A percentile compares a stretch with the other conserved stretches of the same genome.
phyloP scores from a whole-genome alignment of 2,113 vertebrate genomes.

The Megaleporinus macrocephalus region DNA sequence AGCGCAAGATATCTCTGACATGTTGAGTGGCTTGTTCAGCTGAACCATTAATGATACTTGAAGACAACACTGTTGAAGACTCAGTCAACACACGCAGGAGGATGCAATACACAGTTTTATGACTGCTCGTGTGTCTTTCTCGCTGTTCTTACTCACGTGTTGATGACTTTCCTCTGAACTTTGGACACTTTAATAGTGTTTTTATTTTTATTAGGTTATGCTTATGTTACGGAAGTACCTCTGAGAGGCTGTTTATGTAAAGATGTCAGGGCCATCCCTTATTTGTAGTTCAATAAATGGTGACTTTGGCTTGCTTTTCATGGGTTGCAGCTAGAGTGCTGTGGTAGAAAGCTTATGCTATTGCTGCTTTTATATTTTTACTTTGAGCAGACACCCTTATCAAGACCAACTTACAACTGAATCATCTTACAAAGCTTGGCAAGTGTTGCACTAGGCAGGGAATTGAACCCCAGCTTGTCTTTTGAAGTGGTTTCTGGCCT shows the following conservation, averaged over 20 bases:
- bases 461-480: too few relatives aligned
- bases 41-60: not conserved
- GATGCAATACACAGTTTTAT: not conserved
- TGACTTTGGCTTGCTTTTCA: too few relatives aligned
- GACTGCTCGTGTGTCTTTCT: not conserved
- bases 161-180: slow-evolving; percentile 7
- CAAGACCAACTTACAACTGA: too few relatives aligned
- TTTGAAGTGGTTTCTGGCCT: too few relatives aligned
- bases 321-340: too few relatives aligned
- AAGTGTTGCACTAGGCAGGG: too few relatives aligned
- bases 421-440: too few relatives aligned
- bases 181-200: not conserved
- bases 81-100: not conserved
- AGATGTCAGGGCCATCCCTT: slow-evolving; percentile 2
- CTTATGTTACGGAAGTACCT: not conserved
- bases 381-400: too few relatives aligned
- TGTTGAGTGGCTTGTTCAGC: not conserved
- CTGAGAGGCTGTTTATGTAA: not conserved
- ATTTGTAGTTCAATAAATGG: not conserved
- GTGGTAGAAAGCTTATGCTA: too few relatives aligned
- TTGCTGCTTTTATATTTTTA: too few relatives aligned
- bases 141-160: not conserved
- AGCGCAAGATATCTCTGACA: not conserved
- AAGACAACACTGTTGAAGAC: not conserved
- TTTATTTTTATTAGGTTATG: not conserved